phyloP scores from a whole-genome alignment of 2,113 vertebrate genomes.

The Aramus guarauna region DNA sequence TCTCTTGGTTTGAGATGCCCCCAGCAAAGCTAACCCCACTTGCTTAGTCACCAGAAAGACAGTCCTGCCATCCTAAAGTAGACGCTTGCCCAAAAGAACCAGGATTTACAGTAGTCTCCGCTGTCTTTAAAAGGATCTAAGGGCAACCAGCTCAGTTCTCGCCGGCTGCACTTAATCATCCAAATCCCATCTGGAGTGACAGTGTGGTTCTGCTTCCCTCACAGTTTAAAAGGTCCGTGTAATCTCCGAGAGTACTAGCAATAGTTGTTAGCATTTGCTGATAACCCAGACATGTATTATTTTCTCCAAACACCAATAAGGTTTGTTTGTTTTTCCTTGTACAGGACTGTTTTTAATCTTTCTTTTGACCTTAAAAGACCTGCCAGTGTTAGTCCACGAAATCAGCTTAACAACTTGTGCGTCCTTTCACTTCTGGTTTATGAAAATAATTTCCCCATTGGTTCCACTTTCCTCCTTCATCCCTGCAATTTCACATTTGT shows the following conservation, averaged over 20 bases:
- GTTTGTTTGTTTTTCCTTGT: neutral
- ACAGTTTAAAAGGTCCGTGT: slow-evolving; percentile 36
- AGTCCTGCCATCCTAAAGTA: neutral
- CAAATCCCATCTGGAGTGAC: slow-evolving; percentile 8
- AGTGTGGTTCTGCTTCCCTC: neutral
- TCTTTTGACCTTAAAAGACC: slow-evolving; percentile 47
- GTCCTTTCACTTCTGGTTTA: slow-evolving; percentile 27
- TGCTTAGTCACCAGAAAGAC: neutral
- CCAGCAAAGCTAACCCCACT: neutral
- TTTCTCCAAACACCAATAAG: neutral
- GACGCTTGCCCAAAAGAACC: neutral
- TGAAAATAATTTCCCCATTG: slow-evolving; percentile 52
- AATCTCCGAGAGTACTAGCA: neutral
- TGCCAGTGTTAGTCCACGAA: slow-evolving; percentile 19
- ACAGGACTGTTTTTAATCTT: slow-evolving; percentile 39
- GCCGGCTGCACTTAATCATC: neutral
- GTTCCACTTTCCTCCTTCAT: slow-evolving; percentile 32
- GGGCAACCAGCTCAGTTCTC: neutral
- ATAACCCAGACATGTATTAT: slow-evolving; percentile 23
- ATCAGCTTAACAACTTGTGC: slow-evolving; percentile 51
- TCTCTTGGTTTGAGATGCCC: neutral
- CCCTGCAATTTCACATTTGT: neutral
- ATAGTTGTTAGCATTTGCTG: neutral
- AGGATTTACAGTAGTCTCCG: neutral
- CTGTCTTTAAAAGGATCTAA: neutral